Conservation (phyloP, 2,113 vertebrate species). For the Chaetorhynchus papuensis region DNA sequence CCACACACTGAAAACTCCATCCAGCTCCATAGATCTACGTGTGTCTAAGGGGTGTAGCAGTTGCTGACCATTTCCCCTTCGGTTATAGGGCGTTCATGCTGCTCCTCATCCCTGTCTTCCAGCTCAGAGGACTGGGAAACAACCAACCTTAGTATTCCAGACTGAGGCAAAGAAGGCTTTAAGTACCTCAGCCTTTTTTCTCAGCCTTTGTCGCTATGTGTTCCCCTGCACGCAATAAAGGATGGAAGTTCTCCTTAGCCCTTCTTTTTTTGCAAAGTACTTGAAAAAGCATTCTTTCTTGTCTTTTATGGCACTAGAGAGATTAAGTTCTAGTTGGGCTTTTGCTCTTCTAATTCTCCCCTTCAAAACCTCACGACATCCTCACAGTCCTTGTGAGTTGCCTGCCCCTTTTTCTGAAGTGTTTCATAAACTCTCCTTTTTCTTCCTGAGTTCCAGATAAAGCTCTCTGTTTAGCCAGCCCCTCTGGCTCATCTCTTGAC, state of each 20-base stretch:
- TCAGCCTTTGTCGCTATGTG: background rate
- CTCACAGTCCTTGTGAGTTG: background rate
- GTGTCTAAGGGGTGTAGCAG: background rate
- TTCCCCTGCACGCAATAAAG: background rate
- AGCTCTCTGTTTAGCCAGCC: background rate
- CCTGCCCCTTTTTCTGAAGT: background rate
- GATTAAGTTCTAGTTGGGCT: background rate
- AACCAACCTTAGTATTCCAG: fast-evolving
- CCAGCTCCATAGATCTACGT: fast-evolving
- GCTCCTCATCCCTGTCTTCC: background rate
- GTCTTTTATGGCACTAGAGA: background rate
- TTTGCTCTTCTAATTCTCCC: background rate
- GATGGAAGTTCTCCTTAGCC: background rate
- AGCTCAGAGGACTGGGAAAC: background rate
- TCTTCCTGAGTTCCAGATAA: background rate
- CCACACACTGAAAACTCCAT: background rate
- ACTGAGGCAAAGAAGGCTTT: background rate
- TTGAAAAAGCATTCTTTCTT: background rate
- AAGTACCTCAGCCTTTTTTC: background rate
- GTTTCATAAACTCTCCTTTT: background rate
- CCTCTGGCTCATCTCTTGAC: background rate
- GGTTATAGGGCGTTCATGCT: background rate
- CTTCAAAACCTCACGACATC: background rate
- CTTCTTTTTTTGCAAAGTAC: background rate
- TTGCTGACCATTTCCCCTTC: background rate